Evolutionary conservation across 64 coral and sea anemone genomes (phyloP), one percentile per base, ranked within the genome.

Genomic region (Actinia tenebrosa): DNA sequence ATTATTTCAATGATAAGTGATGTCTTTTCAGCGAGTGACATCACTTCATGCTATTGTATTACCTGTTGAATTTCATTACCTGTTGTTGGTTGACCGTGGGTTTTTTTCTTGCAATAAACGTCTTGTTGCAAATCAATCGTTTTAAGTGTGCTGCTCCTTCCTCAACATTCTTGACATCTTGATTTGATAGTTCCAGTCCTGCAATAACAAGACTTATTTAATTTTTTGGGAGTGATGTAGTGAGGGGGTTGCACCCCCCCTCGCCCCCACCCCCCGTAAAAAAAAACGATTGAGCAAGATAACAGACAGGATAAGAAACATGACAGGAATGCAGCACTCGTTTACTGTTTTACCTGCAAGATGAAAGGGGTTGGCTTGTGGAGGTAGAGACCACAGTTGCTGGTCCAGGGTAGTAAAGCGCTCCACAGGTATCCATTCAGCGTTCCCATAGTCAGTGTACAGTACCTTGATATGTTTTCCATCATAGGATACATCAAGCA

Each of bases 371-470:
- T 86, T 64, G 44, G 84, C 88, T 85, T 96, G 94, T 8, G 94
- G 94, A 26, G 84, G 77, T 3, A 96, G 66, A 64, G 64, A 63
- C 94, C 90, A 92, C 56, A 87, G 89, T 56, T 77, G 56, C 37
- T 84, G 43, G 22, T 90, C 87, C 84, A 96, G 44, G 19, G 50
- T 53, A 13, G 91, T 77, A 82, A 96, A 92, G 4, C 77, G 47
- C 17, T 90, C 84, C 30, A 87, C 47, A n/a, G 91, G 83, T 80
- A 96, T 88, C 94, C 94, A 96, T 81, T 96, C 94, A 61, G 84
- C 88, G 80, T 96, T 96, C 3, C 94, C 94, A 88, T 92, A 96
- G 43, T 96, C 94, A 44, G 87, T 10, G 18, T 92, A 96, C 59
- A 96, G 71, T 11, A 96, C 85, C 83, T 96, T 96, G 0, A 85